Evolutionary conservation across 1,140 invertebrate genomes (phyloP).

Genomic region (Yoshiicerus persimilis): DNA sequence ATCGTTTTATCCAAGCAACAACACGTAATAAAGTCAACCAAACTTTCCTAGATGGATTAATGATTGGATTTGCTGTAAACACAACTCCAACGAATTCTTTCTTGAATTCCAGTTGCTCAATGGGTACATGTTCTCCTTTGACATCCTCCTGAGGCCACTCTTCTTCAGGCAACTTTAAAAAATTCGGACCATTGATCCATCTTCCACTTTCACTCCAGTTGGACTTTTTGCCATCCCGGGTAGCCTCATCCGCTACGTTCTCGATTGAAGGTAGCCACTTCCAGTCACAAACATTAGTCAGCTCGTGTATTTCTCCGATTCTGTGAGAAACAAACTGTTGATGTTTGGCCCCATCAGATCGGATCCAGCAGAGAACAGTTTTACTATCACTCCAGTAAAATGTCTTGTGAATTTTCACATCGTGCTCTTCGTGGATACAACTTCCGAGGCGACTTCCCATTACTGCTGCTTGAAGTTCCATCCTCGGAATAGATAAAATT

Average conservation of each 20-base stretch:
- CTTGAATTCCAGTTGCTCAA: not conserved
- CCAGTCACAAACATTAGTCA: not conserved
- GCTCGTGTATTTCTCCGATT: too few relatives aligned
- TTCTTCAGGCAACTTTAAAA: not conserved
- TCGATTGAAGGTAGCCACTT: not conserved
- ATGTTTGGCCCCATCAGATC: not conserved
- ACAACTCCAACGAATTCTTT: too few relatives aligned
- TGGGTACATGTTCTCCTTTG: not conserved
- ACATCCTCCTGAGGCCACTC: slow-evolving; percentile 26
- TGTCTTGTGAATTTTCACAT: not conserved
- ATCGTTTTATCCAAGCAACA: not conserved
- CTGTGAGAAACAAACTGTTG: slow-evolving; percentile 39
- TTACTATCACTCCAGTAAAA: slow-evolving; percentile 38
- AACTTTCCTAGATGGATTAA: too few relatives aligned
- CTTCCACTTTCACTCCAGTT: slow-evolving; percentile 14
- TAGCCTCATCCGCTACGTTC: slow-evolving; percentile 28
- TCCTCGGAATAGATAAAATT: slow-evolving; percentile 52
- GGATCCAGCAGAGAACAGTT: slow-evolving; percentile 41
- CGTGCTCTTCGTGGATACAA: not conserved
- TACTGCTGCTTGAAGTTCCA: slow-evolving; percentile 55
- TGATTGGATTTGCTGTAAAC: too few relatives aligned
- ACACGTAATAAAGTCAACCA: not conserved
- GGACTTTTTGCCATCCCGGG: slow-evolving; percentile 27
- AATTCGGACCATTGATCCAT: slow-evolving; percentile 41
- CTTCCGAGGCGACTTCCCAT: slow-evolving; percentile 50